These are phyloP conservation scores for Trogon surrucura DNA, from an alignment of 2,113 vertebrate species.

Conservation along the genomic window DNA sequence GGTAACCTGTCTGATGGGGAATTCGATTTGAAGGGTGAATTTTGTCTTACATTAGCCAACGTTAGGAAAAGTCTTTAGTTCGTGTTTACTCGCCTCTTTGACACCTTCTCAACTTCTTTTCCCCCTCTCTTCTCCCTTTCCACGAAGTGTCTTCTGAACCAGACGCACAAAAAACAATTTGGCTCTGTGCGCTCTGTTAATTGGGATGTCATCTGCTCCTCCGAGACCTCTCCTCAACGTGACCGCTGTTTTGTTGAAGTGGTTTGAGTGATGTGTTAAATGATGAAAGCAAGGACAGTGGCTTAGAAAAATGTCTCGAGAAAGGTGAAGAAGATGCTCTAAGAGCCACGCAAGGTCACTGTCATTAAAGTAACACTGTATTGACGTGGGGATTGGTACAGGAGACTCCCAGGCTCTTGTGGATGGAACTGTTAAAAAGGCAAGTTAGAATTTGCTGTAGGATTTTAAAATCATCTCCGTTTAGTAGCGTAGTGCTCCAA, in stretches of 20 bases:
- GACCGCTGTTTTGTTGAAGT: conserved; percentile 61
- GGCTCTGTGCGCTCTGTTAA: conserved; percentile 68
- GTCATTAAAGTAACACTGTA: conserved; percentile 60
- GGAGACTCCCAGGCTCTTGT: background rate
- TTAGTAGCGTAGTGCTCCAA: background rate
- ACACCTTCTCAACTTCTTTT: background rate
- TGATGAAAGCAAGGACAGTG: conserved; percentile 68
- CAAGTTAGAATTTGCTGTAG: background rate
- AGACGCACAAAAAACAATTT: conserved; percentile 31
- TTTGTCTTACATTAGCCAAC: background rate
- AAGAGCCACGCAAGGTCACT: conserved; percentile 53
- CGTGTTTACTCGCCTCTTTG: conserved; percentile 1
- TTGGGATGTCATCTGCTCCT: conserved; percentile 73
- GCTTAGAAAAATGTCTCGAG: conserved; percentile 54
- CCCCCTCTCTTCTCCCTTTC: background rate
- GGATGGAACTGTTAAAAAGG: conserved; percentile 36
- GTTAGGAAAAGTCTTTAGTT: background rate
- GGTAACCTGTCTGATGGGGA: too few species aligned
- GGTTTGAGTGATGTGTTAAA: conserved; percentile 77
- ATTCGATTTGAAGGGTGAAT: background rate
- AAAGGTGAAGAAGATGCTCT: conserved; percentile 56
- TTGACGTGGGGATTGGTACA: conserved; percentile 2
- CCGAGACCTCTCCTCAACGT: conserved; percentile 62
- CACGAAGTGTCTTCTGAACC: background rate
- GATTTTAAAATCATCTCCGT: conserved; percentile 19